A percentile compares a stretch with the other conserved stretches of the same genome.
These are phyloP conservation scores for Eutolmus rufibarbis DNA, from an alignment of 2,888 invertebrate genomes.

Conservation along the genomic window DNA sequence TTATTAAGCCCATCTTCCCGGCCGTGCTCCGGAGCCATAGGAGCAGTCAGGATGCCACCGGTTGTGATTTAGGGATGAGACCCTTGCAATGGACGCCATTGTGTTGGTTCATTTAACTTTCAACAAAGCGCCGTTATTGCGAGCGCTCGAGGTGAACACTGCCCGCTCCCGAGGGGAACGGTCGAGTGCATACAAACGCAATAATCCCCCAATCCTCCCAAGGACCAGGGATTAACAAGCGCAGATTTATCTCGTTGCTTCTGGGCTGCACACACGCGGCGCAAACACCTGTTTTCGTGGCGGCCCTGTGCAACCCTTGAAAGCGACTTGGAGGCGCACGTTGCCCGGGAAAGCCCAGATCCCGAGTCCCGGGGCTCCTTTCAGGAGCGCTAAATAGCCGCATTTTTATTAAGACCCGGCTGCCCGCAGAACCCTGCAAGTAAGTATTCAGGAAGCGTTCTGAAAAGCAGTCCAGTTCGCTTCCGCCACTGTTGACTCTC, in stretches of 20 bases:
- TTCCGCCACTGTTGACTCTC: not conserved
- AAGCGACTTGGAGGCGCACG: not conserved
- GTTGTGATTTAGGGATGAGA: conserved; percentile 36
- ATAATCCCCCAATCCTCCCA: conserved; percentile 7
- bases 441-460: not conserved
- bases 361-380: not conserved
- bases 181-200: conserved; percentile 20
- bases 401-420: not conserved
- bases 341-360: not conserved
- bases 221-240: conserved; percentile 10
- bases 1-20: conserved; percentile 44
- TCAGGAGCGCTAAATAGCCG: not conserved
- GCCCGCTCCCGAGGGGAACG: not conserved
- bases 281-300: not conserved
- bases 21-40: not conserved
- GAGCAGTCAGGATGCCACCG: conserved; percentile 1
- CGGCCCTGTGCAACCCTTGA: not conserved
- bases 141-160: conserved; percentile 38
- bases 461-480: not conserved
- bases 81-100: conserved; percentile 39
- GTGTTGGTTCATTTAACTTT: conserved; percentile 46
- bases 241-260: not conserved
- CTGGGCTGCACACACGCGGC: not conserved
- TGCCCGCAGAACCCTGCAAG: not conserved
- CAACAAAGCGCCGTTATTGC: conserved; percentile 42